Evolutionary conservation across 2,888 invertebrate species (phyloP), one percentile per base, ranked within the genome.

Genomic region (Gastrophysa polygoni): DNA sequence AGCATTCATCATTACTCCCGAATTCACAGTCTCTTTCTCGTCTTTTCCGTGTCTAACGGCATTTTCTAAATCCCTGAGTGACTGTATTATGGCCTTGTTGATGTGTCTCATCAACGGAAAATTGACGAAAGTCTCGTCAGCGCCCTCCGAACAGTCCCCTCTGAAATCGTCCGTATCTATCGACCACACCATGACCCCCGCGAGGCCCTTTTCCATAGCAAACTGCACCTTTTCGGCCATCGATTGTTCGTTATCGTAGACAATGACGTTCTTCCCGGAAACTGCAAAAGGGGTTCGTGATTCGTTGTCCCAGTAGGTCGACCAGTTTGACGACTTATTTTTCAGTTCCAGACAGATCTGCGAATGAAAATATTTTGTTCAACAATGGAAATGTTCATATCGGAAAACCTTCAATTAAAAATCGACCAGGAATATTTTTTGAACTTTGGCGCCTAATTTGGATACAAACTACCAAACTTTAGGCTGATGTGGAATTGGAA

Each of bases 161-260:
- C 83, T 83, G 78, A 93, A 94, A 80, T 95, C 95, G 68, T 95
- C 95, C 0, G 93, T 95, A 78, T 95, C 95, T 34, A 94, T 87
- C 34, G 93, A 92, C 95, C 95, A 95, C 4, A 93, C 88, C 93
- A 95, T 94, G 0, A 90, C 86, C 1, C 95, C 95, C 0, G 88
- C 92, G 0, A 95, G 80, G 2, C 85, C 84, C 70, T 87, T 84
- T 63, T 85, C 84, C 75, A 89, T 84, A 0, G 89, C 89, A 75
- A 86, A 87, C 59, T 72, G 83, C 67, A 93, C 89, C 86, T 95
- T 95, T 43, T 87, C 85, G 18, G 85, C 85, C 48, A 95, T 87
- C 11, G 93, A 92, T 18, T 87, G 84, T 0, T 88, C 85, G 73
- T 92, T 88, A 71, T 95, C 95, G 73, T 90, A 95, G 0, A 88